Percentiles rank a stretch among this genome's conserved stretches.
Evolutionary conservation across 2,797 vertebrate genomes (phyloP).

Genomic region (Nannoperca obscura): DNA sequence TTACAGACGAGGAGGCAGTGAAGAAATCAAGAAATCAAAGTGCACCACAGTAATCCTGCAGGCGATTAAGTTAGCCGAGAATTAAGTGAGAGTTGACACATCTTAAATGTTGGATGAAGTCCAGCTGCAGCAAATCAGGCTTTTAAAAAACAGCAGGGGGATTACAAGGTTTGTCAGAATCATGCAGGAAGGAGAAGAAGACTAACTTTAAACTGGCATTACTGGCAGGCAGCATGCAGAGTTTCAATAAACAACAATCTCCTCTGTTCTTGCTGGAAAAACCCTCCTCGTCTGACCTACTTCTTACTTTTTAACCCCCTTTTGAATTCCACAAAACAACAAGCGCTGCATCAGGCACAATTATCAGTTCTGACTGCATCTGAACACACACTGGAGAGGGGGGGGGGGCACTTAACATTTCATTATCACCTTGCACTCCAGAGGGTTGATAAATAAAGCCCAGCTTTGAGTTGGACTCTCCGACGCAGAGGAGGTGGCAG

Average conservation of each 20-base stretch:
- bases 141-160: background rate
- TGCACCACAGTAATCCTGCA: slow-evolving; percentile 48
- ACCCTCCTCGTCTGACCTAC: background rate
- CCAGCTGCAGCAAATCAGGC: slow-evolving; percentile 36
- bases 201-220: slow-evolving; percentile 6
- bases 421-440: background rate
- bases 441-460: background rate
- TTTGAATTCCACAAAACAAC: slow-evolving; percentile 4
- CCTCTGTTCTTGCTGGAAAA: background rate
- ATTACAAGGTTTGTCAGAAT: slow-evolving; percentile 19
- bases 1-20: slow-evolving; percentile 8
- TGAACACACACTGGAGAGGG: background rate
- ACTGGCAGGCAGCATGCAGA: background rate
- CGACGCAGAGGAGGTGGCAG: background rate
- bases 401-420: background rate
- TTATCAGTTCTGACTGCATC: slow-evolving; percentile 11
- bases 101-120: slow-evolving; percentile 47
- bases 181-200: background rate
- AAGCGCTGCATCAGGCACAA: slow-evolving; percentile 3
- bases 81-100: slow-evolving; percentile 42
- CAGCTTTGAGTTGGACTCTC: background rate
- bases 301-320: no score
- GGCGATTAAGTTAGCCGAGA: slow-evolving; percentile 37
- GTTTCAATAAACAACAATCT: background rate
- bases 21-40: slow-evolving; percentile 32